Evolutionary conservation across 1,140 invertebrate genomes (phyloP).

Genomic region (Bombus sibiricus): DNA sequence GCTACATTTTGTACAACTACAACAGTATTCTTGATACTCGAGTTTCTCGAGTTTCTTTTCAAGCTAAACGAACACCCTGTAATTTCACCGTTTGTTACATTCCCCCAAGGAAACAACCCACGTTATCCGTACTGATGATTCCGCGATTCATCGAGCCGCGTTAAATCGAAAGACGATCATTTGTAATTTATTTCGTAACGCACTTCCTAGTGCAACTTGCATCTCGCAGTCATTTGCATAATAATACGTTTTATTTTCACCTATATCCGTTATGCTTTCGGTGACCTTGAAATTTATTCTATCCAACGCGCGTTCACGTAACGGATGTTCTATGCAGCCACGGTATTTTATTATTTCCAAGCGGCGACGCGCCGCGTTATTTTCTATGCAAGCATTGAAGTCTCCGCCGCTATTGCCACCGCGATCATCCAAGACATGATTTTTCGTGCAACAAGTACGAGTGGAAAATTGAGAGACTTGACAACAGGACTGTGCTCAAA

Average conservation of each 20-base stretch:
- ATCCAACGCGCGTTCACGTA: not conserved
- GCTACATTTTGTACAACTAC: too few species aligned
- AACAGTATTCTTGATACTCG: not conserved
- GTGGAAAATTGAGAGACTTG: not conserved
- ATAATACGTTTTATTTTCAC: conserved; percentile 29
- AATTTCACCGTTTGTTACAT: conserved; percentile 12
- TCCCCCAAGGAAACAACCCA: not conserved
- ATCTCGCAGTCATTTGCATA: conserved; percentile 14
- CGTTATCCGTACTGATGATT: not conserved
- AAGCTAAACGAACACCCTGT: not conserved
- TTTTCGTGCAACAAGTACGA: not conserved
- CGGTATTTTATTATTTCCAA: not conserved
- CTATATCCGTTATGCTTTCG: conserved; percentile 38
- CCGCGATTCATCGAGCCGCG: not conserved
- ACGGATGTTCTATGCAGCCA: not conserved
- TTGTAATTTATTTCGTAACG: conserved; percentile 15
- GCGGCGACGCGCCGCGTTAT: not conserved
- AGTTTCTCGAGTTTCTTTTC: not conserved
- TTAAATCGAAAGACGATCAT: not conserved
- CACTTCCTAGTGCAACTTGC: not conserved
- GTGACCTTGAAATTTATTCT: conserved; percentile 32
- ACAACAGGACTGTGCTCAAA: too few species aligned
- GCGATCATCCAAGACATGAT: not conserved
- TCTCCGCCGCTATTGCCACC: conserved; percentile 2
- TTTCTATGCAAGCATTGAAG: conserved; percentile 18